Evolutionary conservation across 1,140 invertebrate genomes (phyloP).

Genomic region (Atta cephalotes): DNA sequence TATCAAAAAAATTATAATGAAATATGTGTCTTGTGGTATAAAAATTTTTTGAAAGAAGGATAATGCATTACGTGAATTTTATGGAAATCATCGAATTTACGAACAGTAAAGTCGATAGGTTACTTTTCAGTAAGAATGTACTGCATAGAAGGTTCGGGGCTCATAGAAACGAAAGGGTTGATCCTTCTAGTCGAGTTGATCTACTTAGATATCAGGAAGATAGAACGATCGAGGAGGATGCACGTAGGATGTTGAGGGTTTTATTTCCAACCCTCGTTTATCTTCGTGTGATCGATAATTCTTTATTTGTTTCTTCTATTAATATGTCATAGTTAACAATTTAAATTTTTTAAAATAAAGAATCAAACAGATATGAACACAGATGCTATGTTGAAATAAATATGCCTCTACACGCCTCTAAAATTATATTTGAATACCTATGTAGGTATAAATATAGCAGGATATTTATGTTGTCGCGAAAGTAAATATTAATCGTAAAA

Average conservation of each 20-base stretch:
- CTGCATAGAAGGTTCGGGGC: background rate
- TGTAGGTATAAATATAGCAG: too few relatives aligned
- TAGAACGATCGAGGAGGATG: conserved; percentile 58
- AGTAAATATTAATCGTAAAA: conserved; percentile 1
- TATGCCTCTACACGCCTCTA: background rate
- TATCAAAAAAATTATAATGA: background rate
- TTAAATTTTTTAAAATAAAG: background rate
- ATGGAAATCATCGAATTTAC: background rate
- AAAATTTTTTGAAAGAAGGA: background rate
- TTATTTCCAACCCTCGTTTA: background rate
- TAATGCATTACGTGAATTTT: background rate
- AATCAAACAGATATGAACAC: background rate
- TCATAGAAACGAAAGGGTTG: conserved; percentile 57
- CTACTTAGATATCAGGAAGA: conserved; percentile 73
- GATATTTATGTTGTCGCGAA: background rate
- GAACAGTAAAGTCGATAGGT: background rate
- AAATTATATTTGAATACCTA: background rate
- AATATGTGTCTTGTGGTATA: background rate
- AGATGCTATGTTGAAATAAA: background rate
- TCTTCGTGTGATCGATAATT: background rate
- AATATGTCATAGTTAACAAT: background rate
- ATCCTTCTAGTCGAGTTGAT: conserved; percentile 72
- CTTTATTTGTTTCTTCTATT: background rate
- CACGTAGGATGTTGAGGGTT: conserved; percentile 31
- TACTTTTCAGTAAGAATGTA: background rate